phyloP scores from a whole-genome alignment of 2,888 invertebrate species.

The Xanthorhoe spadicearia region DNA sequence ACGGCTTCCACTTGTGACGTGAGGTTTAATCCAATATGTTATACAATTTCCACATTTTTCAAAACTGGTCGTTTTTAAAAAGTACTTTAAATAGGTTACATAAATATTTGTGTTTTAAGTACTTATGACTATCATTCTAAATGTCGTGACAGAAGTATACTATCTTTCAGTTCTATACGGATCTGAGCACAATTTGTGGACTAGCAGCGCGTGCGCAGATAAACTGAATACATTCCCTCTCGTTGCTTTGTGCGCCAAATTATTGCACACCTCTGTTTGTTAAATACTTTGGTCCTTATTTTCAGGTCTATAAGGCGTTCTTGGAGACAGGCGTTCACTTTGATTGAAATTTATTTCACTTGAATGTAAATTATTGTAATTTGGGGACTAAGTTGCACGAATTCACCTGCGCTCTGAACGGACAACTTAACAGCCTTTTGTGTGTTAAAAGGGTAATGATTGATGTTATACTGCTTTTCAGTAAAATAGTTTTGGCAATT shows the following conservation, averaged over 20 bases:
- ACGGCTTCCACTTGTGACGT: slow-evolving; percentile 11
- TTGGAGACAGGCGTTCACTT: slow-evolving; percentile 26
- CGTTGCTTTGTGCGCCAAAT: slow-evolving; percentile 63
- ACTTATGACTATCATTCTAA: neutral
- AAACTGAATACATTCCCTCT: slow-evolving; percentile 73
- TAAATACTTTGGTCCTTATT: slow-evolving; percentile 30
- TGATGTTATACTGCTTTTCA: neutral
- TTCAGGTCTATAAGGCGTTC: neutral
- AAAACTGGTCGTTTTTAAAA: neutral
- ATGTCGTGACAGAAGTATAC: slow-evolving; percentile 55
- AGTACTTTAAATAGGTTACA: too few relatives aligned
- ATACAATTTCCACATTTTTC: slow-evolving; percentile 2
- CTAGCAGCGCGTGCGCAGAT: slow-evolving; percentile 68
- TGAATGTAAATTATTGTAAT: slow-evolving; percentile 39
- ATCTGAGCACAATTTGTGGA: slow-evolving; percentile 74
- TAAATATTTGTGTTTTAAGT: too few relatives aligned
- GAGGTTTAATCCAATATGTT: slow-evolving; percentile 28
- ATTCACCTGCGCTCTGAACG: slow-evolving; percentile 36
- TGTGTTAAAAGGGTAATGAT: slow-evolving; percentile 6
- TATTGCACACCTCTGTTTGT: slow-evolving; percentile 52
- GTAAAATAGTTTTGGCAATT: neutral
- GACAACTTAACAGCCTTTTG: slow-evolving; percentile 21
- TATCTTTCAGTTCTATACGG: slow-evolving; percentile 55
- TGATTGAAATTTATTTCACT: slow-evolving; percentile 46
- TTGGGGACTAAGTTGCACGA: slow-evolving; percentile 38